These are phyloP conservation scores for Cotesia glomerata DNA, from an alignment of 1,140 invertebrate species.

Conservation along the genomic window DNA sequence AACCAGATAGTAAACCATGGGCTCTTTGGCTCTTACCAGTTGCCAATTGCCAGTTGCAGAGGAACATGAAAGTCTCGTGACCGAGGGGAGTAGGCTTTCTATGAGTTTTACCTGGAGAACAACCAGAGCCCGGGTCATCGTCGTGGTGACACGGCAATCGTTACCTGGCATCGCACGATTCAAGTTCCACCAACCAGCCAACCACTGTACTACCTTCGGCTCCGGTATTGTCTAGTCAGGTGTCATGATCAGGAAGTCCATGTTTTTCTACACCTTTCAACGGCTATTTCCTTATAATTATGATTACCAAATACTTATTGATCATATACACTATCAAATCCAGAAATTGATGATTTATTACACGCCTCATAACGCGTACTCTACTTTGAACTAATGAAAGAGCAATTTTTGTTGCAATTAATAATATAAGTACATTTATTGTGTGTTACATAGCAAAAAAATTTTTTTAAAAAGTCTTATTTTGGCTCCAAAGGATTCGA, in stretches of 20 bases:
- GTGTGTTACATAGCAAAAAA: no score
- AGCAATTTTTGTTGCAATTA: no score
- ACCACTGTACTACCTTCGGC: no score
- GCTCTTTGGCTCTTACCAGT: no score
- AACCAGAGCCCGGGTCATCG: conserved; percentile 26
- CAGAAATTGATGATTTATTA: no score
- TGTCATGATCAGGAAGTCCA: conserved; percentile 21
- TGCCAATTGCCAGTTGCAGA: no score
- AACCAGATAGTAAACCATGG: neutral
- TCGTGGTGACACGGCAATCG: conserved; percentile 41
- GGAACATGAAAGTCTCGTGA: conserved; percentile 21
- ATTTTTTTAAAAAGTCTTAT: no score
- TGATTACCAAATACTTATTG: neutral
- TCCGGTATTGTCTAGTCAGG: conserved; percentile 25
- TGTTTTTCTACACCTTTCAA: neutral
- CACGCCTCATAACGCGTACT: no score
- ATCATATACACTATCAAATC: no score
- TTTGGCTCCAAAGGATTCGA: no score
- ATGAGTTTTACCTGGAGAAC: neutral
- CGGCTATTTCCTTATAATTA: conserved; percentile 25
- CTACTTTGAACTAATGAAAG: no score
- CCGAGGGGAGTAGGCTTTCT: neutral
- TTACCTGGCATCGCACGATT: conserved; percentile 36
- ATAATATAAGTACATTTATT: no score
- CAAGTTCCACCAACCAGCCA: neutral